phyloP scores from a whole-genome alignment of 1,140 invertebrate species.

The Rhizoglyphus robini region DNA sequence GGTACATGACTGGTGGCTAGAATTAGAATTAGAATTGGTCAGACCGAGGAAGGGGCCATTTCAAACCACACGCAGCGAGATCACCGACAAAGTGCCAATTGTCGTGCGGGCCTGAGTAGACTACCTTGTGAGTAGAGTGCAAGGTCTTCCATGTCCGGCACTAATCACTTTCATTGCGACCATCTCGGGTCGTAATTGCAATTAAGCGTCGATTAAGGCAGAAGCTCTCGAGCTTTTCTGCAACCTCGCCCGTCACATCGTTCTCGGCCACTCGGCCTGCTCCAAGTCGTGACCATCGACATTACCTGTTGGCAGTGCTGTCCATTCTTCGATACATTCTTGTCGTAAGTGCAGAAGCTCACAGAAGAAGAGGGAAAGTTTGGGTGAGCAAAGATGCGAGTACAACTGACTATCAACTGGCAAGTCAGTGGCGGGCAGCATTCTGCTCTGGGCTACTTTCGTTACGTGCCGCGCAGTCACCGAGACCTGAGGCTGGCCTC shows the following conservation, averaged over 20 bases:
- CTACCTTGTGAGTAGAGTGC: no score
- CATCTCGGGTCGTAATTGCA: not conserved
- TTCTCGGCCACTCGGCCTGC: not conserved
- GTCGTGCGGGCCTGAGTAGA: no score
- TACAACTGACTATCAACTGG: not conserved
- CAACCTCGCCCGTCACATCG: slow-evolving; percentile 1
- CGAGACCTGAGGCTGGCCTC: not conserved
- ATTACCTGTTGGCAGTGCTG: not conserved
- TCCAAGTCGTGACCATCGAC: slow-evolving; percentile 1
- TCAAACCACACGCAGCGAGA: no score
- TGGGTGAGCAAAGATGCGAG: not conserved
- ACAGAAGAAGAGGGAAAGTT: no score
- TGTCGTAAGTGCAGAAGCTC: no score
- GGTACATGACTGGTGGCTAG: no score
- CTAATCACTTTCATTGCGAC: not conserved
- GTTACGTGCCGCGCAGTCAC: not conserved
- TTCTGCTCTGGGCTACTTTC: no score
- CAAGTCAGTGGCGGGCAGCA: not conserved
- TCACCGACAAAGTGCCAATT: no score
- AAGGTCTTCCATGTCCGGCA: not conserved
- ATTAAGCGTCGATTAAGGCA: not conserved
- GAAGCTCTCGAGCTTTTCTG: not conserved
- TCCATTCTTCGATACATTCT: not conserved
- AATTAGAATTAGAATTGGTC: no score
- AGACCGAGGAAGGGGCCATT: no score